A percentile compares a stretch with the other conserved stretches of the same genome.
Evolutionary conservation across 2,888 invertebrate genomes (phyloP).

Genomic region (Spodoptera littoralis): DNA sequence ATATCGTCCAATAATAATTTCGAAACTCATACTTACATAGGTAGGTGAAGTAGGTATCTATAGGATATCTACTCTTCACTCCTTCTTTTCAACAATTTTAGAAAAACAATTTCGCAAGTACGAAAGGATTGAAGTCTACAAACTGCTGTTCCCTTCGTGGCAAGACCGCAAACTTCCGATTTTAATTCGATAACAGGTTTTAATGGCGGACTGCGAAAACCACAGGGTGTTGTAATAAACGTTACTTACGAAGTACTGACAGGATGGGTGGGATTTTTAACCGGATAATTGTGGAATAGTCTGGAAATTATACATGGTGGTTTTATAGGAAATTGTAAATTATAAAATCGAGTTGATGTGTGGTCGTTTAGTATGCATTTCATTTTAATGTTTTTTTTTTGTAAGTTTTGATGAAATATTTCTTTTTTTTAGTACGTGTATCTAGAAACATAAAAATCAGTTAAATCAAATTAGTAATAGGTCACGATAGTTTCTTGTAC

Average conservation of each 20-base stretch:
- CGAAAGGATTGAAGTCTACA: slow-evolving; percentile 48
- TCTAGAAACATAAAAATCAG: too few species aligned
- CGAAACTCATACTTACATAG: too few species aligned
- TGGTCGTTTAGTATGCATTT: too few species aligned
- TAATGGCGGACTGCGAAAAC: slow-evolving; percentile 51
- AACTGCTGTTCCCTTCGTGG: slow-evolving; percentile 49
- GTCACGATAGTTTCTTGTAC: too few species aligned
- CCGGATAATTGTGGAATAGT: slow-evolving; percentile 4
- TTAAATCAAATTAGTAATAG: too few species aligned
- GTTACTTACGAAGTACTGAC: slow-evolving; percentile 41
- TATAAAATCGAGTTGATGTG: background rate
- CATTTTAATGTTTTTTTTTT: too few species aligned
- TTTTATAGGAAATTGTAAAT: background rate
- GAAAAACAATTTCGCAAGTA: slow-evolving; percentile 25
- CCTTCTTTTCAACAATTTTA: background rate
- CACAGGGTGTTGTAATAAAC: slow-evolving; percentile 53
- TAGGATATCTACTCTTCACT: background rate
- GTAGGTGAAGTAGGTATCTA: too few species aligned
- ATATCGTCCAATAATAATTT: too few species aligned
- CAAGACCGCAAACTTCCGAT: slow-evolving; percentile 57
- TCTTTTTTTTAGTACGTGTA: too few species aligned
- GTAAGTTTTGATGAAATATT: too few species aligned
- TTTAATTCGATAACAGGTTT: slow-evolving; percentile 56
- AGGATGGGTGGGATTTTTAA: slow-evolving; percentile 39
- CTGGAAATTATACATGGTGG: slow-evolving; percentile 6